Base-by-base conservation (phyloP, 2,888 invertebrate genomes). In the Ochlodes sylvanus region DNA sequence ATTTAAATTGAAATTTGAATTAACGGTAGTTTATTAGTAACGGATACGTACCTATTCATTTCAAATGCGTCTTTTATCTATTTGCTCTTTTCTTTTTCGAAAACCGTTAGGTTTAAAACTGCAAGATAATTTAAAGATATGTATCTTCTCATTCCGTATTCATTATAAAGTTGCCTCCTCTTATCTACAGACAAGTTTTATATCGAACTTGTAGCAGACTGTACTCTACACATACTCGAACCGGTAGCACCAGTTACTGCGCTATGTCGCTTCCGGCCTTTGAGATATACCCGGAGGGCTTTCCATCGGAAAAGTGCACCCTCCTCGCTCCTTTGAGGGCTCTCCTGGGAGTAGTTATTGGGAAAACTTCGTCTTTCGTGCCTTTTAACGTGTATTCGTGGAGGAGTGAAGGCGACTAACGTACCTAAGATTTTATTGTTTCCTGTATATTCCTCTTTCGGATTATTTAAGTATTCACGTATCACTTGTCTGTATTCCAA, bases 231-330 rank as follows among this genome's bases (percentile, higher is more conserved):
- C 7, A n/a, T 10, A 44, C 63, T 56, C 58, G 42, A 66, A 66
- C 66, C 66, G 66, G 66, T 66, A 42, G 52, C 52, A 38, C 41
- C 41, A 60, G 58, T 67, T 61, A 47, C 61, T 54, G 60, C 54
- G 42, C 61, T 54, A 54, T 60, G 50, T 55, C 54, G 54, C 66
- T 57, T 54, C 66, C 66, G 58, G 66, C 32, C 42, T 34, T 60
- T 19, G 61, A 67, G 60, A 60, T 60, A 44, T 38, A 55, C 54
- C 67, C 61, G 32, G 60, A 67, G 54, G 61, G 67, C 61, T 60
- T 67, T 67, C 38, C 60, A 61, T 67, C 67, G 60, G 61, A 61
- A 58, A 67, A 67, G 61, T 67, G 67, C 67, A 60, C 67, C 67
- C 67, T 67, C 60, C 7, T 34, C 55, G n/a, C 55, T 61, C 61